Percentiles rank a stretch among this genome's conserved stretches.
Evolutionary conservation across 2,113 vertebrate genomes (phyloP).

Genomic region (Vidua chalybeata): DNA sequence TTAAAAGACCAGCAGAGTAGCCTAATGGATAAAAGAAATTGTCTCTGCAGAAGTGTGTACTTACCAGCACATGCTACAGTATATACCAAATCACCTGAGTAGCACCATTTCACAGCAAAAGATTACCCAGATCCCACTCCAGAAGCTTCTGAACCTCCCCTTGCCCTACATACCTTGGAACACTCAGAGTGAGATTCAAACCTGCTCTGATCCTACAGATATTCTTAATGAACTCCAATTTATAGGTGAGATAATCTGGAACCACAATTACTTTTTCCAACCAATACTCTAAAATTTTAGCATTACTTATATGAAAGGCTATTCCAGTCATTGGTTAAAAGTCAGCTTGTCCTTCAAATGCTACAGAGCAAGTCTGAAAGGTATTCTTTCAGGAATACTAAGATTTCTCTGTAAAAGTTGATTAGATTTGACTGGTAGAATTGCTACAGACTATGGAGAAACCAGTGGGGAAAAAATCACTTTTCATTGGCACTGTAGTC

Average conservation of each 20-base stretch:
- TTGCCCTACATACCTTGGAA: not conserved
- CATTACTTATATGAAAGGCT: not conserved
- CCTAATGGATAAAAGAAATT: not conserved
- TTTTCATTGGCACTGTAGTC: not conserved
- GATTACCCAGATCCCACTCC: not conserved
- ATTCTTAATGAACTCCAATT: not conserved
- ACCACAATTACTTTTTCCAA: not conserved
- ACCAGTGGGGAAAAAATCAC: not conserved
- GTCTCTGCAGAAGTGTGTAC: not conserved
- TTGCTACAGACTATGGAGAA: not conserved
- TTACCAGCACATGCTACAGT: fast-evolving
- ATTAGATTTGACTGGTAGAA: slow-evolving; percentile 1
- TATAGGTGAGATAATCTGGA: not conserved
- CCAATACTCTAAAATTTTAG: not conserved
- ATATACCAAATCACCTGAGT: not conserved
- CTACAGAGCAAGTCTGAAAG: not conserved
- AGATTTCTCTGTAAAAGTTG: not conserved
- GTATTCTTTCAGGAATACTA: slow-evolving; percentile 18
- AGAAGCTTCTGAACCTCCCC: not conserved
- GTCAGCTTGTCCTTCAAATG: not conserved
- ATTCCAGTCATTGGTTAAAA: not conserved
- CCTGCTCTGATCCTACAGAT: too few relatives aligned
- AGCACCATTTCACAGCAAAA: not conserved
- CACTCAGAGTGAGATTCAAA: not conserved
- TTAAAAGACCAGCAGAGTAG: not conserved